These are phyloP conservation scores for Ceyx cyanopectus DNA, from an alignment of 2,113 vertebrate species.

Conservation along the genomic window DNA sequence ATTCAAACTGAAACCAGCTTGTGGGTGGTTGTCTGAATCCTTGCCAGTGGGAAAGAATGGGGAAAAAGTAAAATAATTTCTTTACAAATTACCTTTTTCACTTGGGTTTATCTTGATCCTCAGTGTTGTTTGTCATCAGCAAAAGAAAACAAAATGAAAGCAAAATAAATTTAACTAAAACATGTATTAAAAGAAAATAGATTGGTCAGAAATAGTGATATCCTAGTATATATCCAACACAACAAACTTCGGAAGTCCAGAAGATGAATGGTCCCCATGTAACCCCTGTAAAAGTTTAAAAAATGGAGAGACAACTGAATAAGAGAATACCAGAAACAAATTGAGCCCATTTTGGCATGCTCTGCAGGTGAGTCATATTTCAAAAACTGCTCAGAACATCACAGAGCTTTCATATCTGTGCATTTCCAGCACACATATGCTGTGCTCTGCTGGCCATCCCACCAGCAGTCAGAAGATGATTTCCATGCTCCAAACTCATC, in stretches of 20 bases:
- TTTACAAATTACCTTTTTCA: constrained; percentile 10
- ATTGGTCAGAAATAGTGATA: background rate
- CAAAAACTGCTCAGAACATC: background rate
- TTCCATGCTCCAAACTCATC: background rate
- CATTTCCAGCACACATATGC: background rate
- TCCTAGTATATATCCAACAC: background rate
- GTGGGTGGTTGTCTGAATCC: constrained; percentile 5
- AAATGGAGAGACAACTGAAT: background rate
- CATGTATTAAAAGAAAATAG: background rate
- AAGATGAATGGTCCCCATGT: background rate
- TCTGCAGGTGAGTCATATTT: background rate
- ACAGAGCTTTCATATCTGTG: background rate
- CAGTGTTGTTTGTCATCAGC: background rate
- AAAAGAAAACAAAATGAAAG: background rate
- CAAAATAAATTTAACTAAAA: background rate
- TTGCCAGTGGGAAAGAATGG: background rate
- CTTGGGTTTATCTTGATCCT: background rate
- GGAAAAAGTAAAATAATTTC: background rate
- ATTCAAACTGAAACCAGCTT: background rate
- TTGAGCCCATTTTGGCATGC: accelerated
- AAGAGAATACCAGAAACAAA: background rate
- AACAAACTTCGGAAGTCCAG: background rate
- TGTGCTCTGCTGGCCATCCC: background rate
- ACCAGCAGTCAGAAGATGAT: background rate
- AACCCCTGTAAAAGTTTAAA: background rate